These are phyloP conservation scores for Agonopterix heracliana DNA, from an alignment of 2,888 invertebrate species.

Conservation along the genomic window DNA sequence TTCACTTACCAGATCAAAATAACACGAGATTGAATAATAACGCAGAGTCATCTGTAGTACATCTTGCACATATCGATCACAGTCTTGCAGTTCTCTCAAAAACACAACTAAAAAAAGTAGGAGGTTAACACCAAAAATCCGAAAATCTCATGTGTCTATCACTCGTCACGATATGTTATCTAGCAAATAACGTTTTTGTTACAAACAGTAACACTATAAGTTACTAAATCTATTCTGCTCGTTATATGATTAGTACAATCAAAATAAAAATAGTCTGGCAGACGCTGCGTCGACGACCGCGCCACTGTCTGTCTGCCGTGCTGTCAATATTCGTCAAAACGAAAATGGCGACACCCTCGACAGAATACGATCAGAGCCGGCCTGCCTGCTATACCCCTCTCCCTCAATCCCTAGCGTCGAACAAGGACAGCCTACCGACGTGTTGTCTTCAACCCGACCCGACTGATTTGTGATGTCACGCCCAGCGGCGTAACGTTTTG, in stretches of 20 bases:
- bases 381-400: constrained; percentile 43
- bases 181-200: constrained; percentile 45
- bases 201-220: constrained; percentile 34
- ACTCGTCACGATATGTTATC: constrained; percentile 45
- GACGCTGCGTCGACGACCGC: constrained; percentile 72
- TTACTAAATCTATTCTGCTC: constrained; percentile 44
- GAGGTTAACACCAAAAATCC: constrained; percentile 71
- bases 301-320: constrained; percentile 74
- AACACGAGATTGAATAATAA: constrained; percentile 44
- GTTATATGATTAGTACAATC: constrained; percentile 54
- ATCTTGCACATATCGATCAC: constrained; percentile 75
- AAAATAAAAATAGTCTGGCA: constrained; percentile 73
- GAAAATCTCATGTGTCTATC: constrained; percentile 40
- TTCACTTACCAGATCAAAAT: constrained; percentile 59
- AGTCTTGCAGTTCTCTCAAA: constrained; percentile 72
- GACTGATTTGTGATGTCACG: constrained; percentile 76
- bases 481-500: constrained; percentile 76
- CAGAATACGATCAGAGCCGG: constrained; percentile 71
- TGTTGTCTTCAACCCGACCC: constrained; percentile 66
- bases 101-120: constrained; percentile 68
- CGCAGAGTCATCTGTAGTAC: constrained; percentile 71
- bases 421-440: constrained; percentile 47
- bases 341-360: constrained; percentile 83
- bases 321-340: constrained; percentile 85
- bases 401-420: constrained; percentile 26